Evolutionary conservation across 2,888 invertebrate species (phyloP).

Genomic region (Dryobotodes eremita): DNA sequence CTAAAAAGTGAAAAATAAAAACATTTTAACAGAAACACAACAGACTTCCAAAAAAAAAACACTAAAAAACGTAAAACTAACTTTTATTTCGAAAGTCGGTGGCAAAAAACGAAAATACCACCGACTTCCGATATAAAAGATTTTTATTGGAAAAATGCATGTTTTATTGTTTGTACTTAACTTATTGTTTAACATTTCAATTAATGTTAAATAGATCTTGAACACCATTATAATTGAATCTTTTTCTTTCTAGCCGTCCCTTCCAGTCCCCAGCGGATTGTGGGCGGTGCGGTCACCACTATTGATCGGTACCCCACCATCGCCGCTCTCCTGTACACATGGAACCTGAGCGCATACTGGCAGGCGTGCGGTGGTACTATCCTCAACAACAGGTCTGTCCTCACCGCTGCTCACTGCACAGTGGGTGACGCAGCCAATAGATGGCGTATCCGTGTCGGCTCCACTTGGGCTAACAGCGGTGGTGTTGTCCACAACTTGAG

Average conservation of each 20-base stretch:
- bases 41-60: too few species aligned
- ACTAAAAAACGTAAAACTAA: too few species aligned
- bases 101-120: too few species aligned
- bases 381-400: conserved; percentile 65
- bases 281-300: conserved; percentile 72
- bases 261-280: conserved; percentile 67
- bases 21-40: too few species aligned
- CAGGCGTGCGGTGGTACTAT: conserved; percentile 71
- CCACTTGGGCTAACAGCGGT: conserved; percentile 75
- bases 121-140: too few species aligned
- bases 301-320: conserved; percentile 65
- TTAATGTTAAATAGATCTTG: not conserved
- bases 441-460: conserved; percentile 78
- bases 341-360: conserved; percentile 36
- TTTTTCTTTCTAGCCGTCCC: conserved; percentile 58
- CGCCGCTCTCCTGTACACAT: conserved; percentile 62
- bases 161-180: too few species aligned
- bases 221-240: not conserved
- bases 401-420: conserved; percentile 67
- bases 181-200: too few species aligned
- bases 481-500: conserved; percentile 69
- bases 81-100: too few species aligned
- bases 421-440: conserved; percentile 58
- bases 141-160: not conserved
- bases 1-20: too few species aligned